A percentile compares a stretch with the other conserved stretches of the same genome.
phyloP scores from a whole-genome alignment of 2,797 vertebrate genomes.

The Poeciliopsis paucimaculata region DNA sequence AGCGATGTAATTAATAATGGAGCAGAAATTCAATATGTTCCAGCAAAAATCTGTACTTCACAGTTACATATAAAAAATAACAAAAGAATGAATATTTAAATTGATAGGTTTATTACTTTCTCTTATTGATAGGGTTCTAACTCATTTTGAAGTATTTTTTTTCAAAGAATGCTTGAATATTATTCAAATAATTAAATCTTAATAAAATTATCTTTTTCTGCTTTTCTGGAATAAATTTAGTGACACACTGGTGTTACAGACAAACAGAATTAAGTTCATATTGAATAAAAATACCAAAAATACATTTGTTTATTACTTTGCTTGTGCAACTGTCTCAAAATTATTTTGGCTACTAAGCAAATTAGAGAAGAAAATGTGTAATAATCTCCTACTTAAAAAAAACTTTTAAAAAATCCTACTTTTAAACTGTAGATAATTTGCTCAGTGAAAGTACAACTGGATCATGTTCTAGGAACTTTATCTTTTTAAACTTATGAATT shows the following conservation, averaged over 20 bases:
- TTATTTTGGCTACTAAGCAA: neutral
- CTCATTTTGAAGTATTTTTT: neutral
- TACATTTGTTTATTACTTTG: neutral
- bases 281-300: neutral
- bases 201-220: neutral
- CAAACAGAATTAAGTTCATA: neutral
- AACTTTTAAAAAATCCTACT: neutral
- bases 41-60: neutral
- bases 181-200: neutral
- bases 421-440: neutral
- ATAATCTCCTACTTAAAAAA: neutral
- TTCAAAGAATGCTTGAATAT: neutral
- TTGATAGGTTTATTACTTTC: neutral
- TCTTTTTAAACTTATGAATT: neutral
- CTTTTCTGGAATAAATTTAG: neutral
- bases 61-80: neutral
- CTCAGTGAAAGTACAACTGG: neutral
- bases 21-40: conserved; percentile 13
- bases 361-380: neutral
- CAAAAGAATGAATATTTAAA: neutral
- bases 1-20: conserved; percentile 8
- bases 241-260: neutral
- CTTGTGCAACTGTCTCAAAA: neutral
- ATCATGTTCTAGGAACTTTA: neutral
- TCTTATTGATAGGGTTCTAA: neutral